Conservation (phyloP, 2,888 invertebrate species). For the Steinernema scapterisci region DNA sequence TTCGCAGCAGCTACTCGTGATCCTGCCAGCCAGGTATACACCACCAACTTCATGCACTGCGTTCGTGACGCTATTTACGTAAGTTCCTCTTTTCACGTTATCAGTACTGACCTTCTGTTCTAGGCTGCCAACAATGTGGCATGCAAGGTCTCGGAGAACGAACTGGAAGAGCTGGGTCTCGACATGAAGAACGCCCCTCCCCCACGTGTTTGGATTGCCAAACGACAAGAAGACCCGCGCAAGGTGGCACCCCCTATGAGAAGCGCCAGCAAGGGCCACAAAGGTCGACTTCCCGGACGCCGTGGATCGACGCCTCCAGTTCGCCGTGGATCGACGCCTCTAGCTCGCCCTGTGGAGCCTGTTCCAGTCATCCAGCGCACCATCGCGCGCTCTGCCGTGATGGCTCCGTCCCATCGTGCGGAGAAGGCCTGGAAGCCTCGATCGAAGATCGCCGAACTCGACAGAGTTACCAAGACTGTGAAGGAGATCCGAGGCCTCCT, state of each 20-base stretch:
- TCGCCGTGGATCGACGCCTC: no score
- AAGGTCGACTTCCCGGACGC: no score
- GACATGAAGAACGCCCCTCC: background rate
- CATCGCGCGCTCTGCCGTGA: no score
- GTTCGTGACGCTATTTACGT: background rate
- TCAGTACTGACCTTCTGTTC: background rate
- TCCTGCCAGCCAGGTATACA: no score
- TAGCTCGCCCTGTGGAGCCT: no score
- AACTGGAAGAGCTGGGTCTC: background rate
- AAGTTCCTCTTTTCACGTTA: background rate
- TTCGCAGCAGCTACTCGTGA: no score
- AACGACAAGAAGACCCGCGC: background rate
- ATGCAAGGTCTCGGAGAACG: background rate
- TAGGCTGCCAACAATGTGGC: background rate
- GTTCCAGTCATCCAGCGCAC: no score
- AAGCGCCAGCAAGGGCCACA: background rate
- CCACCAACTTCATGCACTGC: background rate
- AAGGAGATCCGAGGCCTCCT: slow-evolving; percentile 49
- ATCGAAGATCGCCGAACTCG: background rate
- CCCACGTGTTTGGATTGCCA: background rate
- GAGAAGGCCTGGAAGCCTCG: slow-evolving; percentile 1
- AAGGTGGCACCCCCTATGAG: background rate
- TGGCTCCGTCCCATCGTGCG: background rate
- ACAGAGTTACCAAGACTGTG: background rate
- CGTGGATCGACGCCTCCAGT: no score